A percentile compares a stretch with the other conserved stretches of the same genome.
Evolutionary conservation across 2,797 vertebrate species (phyloP).

Genomic region (Onychomys torridus): DNA sequence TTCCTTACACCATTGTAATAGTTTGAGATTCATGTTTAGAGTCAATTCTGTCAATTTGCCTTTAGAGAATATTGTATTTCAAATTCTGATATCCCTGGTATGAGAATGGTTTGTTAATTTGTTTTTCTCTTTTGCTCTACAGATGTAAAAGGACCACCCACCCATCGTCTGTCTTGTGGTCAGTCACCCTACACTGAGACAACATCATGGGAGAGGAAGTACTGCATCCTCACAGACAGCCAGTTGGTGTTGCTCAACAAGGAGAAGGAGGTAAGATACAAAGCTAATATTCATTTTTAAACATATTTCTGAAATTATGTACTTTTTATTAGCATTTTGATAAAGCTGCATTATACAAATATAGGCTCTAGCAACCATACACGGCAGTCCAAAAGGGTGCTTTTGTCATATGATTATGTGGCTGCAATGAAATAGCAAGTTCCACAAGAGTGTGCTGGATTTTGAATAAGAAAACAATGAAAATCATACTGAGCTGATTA

Average conservation of each 20-base stretch:
- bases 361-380: neutral
- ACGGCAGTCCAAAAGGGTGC: neutral
- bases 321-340: slow-evolving; percentile 48
- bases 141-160: slow-evolving; percentile 97
- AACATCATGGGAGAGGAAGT: slow-evolving; percentile 94
- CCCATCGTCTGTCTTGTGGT: slow-evolving; percentile 95
- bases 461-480: neutral
- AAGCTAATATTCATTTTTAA: neutral
- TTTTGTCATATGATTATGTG: neutral
- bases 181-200: slow-evolving; percentile 93
- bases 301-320: neutral
- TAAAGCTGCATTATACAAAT: neutral
- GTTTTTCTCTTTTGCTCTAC: slow-evolving; percentile 63
- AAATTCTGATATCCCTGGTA: neutral
- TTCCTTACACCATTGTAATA: neutral
- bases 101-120: slow-evolving; percentile 35
- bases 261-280: slow-evolving; percentile 93
- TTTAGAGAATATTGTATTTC: slow-evolving; percentile 55
- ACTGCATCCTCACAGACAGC: slow-evolving; percentile 96
- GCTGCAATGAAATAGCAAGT: neutral
- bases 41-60: slow-evolving; percentile 30
- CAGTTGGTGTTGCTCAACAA: slow-evolving; percentile 96
- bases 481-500: neutral
- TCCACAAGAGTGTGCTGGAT: neutral
- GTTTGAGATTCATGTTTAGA: slow-evolving; percentile 52